phyloP scores from a whole-genome alignment of 1,140 invertebrate genomes.

The Aradophagus sp. region DNA sequence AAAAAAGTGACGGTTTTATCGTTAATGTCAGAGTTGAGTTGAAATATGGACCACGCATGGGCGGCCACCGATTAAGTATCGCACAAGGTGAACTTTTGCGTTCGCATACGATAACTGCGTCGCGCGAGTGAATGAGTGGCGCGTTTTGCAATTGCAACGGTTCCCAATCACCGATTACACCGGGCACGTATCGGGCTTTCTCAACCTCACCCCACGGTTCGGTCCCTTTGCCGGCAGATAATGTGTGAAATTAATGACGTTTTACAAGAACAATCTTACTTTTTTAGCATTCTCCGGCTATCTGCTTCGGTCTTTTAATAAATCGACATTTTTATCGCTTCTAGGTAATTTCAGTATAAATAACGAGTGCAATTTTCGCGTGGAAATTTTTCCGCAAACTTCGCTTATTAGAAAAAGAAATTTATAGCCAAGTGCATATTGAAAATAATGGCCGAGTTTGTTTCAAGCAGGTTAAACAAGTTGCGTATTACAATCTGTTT shows the following conservation, averaged over 20 bases:
- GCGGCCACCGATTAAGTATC: constrained; percentile 38
- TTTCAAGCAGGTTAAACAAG: too few relatives aligned
- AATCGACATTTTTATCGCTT: too few relatives aligned
- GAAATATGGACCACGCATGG: constrained; percentile 28
- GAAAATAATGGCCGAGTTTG: too few relatives aligned
- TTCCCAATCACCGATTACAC: constrained; percentile 38
- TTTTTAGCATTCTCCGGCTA: constrained; percentile 21
- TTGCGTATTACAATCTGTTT: too few relatives aligned
- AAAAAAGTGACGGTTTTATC: constrained; percentile 18
- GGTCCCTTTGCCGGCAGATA: constrained; percentile 45
- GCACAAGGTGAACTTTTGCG: constrained; percentile 46
- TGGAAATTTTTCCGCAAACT: too few relatives aligned
- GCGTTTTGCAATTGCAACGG: constrained; percentile 41
- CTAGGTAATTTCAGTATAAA: constrained; percentile 2
- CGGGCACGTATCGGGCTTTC: constrained; percentile 29
- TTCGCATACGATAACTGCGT: constrained; percentile 31
- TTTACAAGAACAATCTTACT: constrained; percentile 4
- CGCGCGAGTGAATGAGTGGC: constrained; percentile 38
- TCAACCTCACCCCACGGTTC: constrained; percentile 16
- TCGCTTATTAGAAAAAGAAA: too few relatives aligned
- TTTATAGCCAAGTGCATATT: too few relatives aligned
- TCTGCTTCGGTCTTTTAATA: not conserved
- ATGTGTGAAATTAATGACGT: constrained; percentile 41
- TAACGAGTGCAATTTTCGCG: too few relatives aligned
- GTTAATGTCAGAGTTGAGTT: constrained; percentile 17